Conservation (phyloP, 2,888 invertebrate species). For the Sisyra nigra region DNA sequence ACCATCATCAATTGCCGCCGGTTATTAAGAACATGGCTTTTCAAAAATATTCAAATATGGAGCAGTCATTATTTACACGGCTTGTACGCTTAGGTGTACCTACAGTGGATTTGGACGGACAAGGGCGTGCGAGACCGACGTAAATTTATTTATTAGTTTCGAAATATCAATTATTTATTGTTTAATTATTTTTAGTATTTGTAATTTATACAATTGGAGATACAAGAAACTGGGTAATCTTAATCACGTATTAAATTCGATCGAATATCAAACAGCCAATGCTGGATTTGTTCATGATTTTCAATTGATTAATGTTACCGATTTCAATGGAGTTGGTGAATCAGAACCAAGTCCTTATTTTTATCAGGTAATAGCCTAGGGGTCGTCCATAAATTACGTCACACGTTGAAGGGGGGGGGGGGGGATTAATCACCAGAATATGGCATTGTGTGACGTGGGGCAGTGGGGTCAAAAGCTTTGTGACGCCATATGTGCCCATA, state of each 20-base stretch:
- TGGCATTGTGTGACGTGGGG: too few species aligned
- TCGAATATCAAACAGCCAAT: constrained; percentile 82
- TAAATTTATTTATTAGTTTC: constrained; percentile 20
- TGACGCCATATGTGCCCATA: too few species aligned
- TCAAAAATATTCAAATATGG: constrained; percentile 99
- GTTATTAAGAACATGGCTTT: constrained; percentile 99
- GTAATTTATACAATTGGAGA: constrained; percentile 89
- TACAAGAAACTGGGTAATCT: constrained; percentile 93
- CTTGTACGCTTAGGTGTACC: constrained; percentile 94
- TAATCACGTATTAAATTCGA: constrained; percentile 65
- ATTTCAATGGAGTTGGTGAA: constrained; percentile 94
- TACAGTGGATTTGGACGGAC: constrained; percentile 92
- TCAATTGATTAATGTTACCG: constrained; percentile 90
- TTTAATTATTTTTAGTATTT: constrained; percentile 46
- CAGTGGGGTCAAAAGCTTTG: too few species aligned
- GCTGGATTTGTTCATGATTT: constrained; percentile 86
- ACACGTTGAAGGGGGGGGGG: too few species aligned
- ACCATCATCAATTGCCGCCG: constrained; percentile 97
- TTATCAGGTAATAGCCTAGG: constrained; percentile 79
- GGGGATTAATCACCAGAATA: too few species aligned
- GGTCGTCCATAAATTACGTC: too few species aligned
- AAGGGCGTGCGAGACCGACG: constrained; percentile 85
- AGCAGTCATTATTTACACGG: constrained; percentile 93
- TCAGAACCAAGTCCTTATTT: constrained; percentile 97
- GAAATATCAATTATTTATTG: constrained; percentile 3